Base-by-base conservation (phyloP, 2,888 invertebrate species). In the Galerucella pusilla region DNA sequence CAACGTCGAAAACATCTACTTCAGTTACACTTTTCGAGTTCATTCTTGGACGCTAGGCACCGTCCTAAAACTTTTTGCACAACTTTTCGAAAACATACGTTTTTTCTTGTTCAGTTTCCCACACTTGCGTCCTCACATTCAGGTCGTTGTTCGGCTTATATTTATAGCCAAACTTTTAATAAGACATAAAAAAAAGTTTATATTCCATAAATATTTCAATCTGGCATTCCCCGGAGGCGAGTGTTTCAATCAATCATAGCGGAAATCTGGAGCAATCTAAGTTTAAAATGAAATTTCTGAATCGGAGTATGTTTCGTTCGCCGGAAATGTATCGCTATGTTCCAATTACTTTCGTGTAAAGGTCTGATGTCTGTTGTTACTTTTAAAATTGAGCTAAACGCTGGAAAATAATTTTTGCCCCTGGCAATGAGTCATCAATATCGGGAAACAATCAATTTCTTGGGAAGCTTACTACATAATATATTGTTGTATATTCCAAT, bases 271-370 rank as follows among this genome's bases (percentile, higher is more conserved):
- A 74, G 76, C 77, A 78, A 78, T 78, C 73, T 78, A 78, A 78
- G 76, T 78, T 79, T 78, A 75, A 79, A 78, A 79, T 78, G 78
- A 79, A 79, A 78, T 79, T 78, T 78, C 75, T 54, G 69, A 28
- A 68, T 52, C 45, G 74, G 76, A 71, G 74, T 75, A 67, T 59
- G 71, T 42, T 57, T 57, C 59, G 66, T 72, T 57, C 28, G 63
- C 74, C 74, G 68, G 75, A 77, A 72, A 77, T 78, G 77, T 77
- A 73, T 75, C 74, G 75, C 64, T 70, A 52, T 71, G 75, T 60
- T 72, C 49, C 60, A 72, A 72, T 72, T 72, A 72, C 72, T 72
- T 66, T 65, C 59, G 20, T 67, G 67, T 75, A 72, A 76, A 78
- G 68, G 68, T 46, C 67, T 46, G 65, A 67, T 68, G 61, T 20